Evolutionary conservation across 2,888 invertebrate genomes (phyloP), one percentile per base, ranked within the genome.

Genomic region (Noctua janthina): DNA sequence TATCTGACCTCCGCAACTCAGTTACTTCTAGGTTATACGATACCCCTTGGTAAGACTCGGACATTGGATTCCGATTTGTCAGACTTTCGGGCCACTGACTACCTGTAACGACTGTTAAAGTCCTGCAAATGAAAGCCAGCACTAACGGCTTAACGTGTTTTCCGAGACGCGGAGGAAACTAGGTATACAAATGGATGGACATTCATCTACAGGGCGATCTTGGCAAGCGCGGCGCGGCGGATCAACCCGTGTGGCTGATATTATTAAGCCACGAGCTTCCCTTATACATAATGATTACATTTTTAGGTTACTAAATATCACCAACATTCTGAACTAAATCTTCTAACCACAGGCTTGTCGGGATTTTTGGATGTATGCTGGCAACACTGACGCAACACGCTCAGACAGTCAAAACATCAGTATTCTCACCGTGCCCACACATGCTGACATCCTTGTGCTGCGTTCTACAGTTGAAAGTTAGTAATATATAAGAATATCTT

Each of bases 391-490:
- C 13, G 64, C 0, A 20, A 64, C 64, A 64, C 20, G 6, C 15
- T n/a, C 17, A 46, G 17, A 11, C 13, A 20, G 13, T 8, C 15
- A 39, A 56, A 17, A 13, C 7, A 23, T 0, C 8, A 66, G 46
- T 66, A 2, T 74, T n/a, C 79, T 79, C 54, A 79, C 82, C 2
- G 82, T 79, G 17, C 79, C 79, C 13, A 35, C 82, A 17, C 82
- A 79, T 56, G 79, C 79, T 56, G 79, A 79, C n/a, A 66, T 13
- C 23, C 64, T 79, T 13, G 79, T 79, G 35, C 46, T 79, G 54
- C 6, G 82, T 54, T 79, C 79, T 46, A 82, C 79, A 0, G 75
- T 79, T 56, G 79, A 79, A 82, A 82, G 79, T 79, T 73, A 70
- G 1, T 23, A 46, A 10, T 15, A 39, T 29, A 17, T 1, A 68